phyloP scores from a whole-genome alignment of 2,113 vertebrate genomes.

The Grantiella picta region DNA sequence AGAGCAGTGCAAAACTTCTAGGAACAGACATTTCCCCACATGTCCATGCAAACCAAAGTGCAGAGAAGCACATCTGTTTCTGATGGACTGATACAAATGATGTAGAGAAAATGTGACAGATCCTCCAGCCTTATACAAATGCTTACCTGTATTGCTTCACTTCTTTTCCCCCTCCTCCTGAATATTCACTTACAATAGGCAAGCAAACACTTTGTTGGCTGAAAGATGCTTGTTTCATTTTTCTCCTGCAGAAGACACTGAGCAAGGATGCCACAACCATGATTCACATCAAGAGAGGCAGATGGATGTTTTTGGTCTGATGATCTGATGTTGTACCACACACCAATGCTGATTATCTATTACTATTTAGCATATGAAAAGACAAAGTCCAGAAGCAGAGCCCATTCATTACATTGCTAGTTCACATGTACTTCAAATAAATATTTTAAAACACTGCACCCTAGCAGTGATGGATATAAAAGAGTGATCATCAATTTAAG shows the following conservation, averaged over 20 bases:
- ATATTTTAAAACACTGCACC: neutral
- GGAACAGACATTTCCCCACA: neutral
- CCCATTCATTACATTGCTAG: neutral
- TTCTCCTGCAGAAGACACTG: neutral
- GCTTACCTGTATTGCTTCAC: neutral
- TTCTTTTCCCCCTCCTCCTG: neutral
- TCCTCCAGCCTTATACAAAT: neutral
- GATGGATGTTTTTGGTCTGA: conserved; percentile 47
- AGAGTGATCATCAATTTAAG: neutral
- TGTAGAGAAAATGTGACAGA: neutral
- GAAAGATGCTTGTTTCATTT: neutral
- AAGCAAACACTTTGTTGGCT: neutral
- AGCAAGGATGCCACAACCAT: neutral
- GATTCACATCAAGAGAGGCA: conserved; percentile 33
- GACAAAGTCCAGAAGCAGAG: conserved; percentile 25
- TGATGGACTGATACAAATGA: neutral
- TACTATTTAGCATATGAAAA: conserved; percentile 34
- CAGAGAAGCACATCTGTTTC: neutral
- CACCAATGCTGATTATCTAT: conserved; percentile 21
- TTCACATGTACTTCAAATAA: neutral
- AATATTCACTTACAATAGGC: neutral
- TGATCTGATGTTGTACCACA: conserved; percentile 45
- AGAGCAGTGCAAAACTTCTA: neutral
- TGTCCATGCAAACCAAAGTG: neutral
- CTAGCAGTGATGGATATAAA: neutral